phyloP scores from a whole-genome alignment of 2,797 vertebrate species.

The Lacerta agilis region DNA sequence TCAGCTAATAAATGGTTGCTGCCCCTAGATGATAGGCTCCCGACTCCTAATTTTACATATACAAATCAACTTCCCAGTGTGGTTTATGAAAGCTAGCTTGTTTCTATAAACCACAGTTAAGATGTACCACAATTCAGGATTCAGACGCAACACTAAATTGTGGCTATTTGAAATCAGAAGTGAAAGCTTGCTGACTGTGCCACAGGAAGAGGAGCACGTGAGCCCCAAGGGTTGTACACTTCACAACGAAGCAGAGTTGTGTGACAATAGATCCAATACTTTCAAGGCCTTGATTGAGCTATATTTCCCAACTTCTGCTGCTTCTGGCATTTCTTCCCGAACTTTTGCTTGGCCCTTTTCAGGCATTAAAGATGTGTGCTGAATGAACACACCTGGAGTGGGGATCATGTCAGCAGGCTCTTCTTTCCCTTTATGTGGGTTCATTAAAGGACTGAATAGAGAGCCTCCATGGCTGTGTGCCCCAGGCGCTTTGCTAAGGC shows the following conservation, averaged over 20 bases:
- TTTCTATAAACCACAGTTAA: background rate
- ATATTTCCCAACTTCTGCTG: background rate
- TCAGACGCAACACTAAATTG: background rate
- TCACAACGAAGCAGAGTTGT: background rate
- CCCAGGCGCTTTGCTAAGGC: background rate
- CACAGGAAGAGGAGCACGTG: background rate
- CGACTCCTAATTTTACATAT: too few relatives aligned
- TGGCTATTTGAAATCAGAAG: background rate
- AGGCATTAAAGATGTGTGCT: background rate
- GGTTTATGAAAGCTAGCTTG: too few relatives aligned
- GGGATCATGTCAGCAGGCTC: background rate
- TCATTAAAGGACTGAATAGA: background rate
- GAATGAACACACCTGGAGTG: background rate
- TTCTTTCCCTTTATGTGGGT: background rate
- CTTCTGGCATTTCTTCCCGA: background rate
- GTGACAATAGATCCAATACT: background rate
- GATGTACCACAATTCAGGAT: background rate
- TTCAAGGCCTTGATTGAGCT: background rate
- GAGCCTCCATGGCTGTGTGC: background rate
- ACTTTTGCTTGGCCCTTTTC: background rate
- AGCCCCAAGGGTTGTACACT: background rate
- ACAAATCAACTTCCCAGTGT: too few relatives aligned
- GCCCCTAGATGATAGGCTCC: too few relatives aligned
- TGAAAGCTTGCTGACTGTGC: background rate
- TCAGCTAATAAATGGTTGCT: too few relatives aligned